These are phyloP conservation scores for Cylindroiulus punctatus DNA, from an alignment of 2,888 invertebrate genomes.

Conservation along the genomic window DNA sequence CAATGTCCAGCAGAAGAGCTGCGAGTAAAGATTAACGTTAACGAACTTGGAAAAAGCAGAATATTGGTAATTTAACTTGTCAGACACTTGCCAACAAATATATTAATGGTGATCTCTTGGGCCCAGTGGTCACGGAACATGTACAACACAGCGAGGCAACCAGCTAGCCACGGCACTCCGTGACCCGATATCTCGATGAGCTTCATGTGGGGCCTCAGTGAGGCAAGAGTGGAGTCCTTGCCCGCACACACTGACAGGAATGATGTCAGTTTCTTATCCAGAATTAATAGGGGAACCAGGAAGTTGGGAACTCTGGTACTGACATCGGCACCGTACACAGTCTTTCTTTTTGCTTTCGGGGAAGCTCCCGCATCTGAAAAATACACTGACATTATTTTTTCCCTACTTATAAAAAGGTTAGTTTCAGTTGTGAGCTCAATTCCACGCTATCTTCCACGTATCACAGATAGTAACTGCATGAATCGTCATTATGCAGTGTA, in stretches of 20 bases:
- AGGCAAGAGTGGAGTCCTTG: constrained; percentile 5
- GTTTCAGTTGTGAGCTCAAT: too few species aligned
- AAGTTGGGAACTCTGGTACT: constrained; percentile 50
- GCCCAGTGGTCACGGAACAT: constrained; percentile 75
- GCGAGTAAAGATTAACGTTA: constrained; percentile 63
- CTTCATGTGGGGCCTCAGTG: constrained; percentile 67
- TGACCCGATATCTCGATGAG: constrained; percentile 81
- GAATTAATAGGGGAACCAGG: constrained; percentile 27
- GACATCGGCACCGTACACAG: constrained; percentile 16
- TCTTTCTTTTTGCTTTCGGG: neutral
- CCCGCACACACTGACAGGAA: constrained; percentile 54
- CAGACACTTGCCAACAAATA: constrained; percentile 77
- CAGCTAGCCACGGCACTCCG: constrained; percentile 85
- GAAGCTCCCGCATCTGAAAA: neutral
- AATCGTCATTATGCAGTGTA: too few species aligned
- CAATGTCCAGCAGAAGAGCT: constrained; percentile 84
- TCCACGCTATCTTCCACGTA: too few species aligned
- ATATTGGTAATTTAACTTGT: too few species aligned
- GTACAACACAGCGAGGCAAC: constrained; percentile 82
- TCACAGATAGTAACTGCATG: too few species aligned
- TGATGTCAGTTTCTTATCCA: constrained; percentile 55
- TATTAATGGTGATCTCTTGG: constrained; percentile 85
- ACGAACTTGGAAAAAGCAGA: too few species aligned
- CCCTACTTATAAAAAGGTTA: too few species aligned
- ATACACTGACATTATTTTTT: neutral